Evolutionary conservation across 2,888 invertebrate genomes (phyloP), one percentile per base, ranked within the genome.

Genomic region (Tachystola acroxantha): DNA sequence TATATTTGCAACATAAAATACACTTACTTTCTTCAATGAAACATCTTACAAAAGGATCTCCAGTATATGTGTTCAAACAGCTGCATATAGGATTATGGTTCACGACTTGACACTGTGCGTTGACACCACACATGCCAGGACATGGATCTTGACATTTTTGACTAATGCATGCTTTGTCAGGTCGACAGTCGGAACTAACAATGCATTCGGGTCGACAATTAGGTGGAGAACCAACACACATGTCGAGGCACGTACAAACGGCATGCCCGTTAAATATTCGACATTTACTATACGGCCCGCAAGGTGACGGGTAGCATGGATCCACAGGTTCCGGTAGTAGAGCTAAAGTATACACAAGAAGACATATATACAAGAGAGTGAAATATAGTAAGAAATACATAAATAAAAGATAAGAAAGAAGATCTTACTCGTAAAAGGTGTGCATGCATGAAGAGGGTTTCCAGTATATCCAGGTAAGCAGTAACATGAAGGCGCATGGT

Each of bases 21-120:
- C 59, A 86, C 91, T 91, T 90, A 91, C 91, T 88, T 77, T 89
- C 87, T 65, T 89, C 88, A 59, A 79, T 63, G 53, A 82, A 75
- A 75, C 94, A 94, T 73, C 91, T 90, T 52, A 89, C 89, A 60
- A 94, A 94, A 11, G 94, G 94, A 88, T 95, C 94, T 34, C 95
- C 95, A 22, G 90, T 88, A 55, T 89, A 92, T 37, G 90, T 91
- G 33, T 77, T 78, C 24, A 90, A 84, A 62, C 94, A 95, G 65
- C 91, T 91, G 74, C 94, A 94, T 55, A 94, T 90, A 2, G 94
- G 94, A 64, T 92, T 93, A 66, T 95, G 95, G 61, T 93, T 92
- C 32, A 93, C 90, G 34, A 94, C 93, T 82, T 91, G 91, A 64
- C 95, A 95, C 55, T 91, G 86, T 25, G 95, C 93, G 62, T 94